Conservation (phyloP, 2,888 invertebrate genomes). For the Cheilosia soror region DNA sequence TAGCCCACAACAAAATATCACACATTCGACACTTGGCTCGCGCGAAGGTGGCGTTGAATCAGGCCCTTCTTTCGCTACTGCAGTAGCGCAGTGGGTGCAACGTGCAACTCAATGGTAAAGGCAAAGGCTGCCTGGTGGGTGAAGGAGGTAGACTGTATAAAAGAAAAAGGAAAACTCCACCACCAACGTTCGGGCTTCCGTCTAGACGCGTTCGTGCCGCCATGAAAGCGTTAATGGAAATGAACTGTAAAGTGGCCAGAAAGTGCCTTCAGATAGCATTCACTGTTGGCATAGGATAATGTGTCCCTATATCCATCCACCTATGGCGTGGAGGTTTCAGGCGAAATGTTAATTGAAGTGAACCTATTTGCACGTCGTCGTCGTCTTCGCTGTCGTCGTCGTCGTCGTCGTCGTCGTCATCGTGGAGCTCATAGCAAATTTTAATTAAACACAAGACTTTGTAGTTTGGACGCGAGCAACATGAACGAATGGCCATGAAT, state of each 20-base stretch:
- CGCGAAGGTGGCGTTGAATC: slow-evolving; percentile 8
- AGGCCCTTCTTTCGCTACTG: slow-evolving; percentile 32
- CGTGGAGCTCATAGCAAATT: slow-evolving; percentile 34
- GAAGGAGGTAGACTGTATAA: neutral
- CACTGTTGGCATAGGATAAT: slow-evolving; percentile 44
- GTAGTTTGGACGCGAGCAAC: neutral
- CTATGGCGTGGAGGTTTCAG: slow-evolving; percentile 43
- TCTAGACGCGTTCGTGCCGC: slow-evolving; percentile 74
- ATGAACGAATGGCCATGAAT: slow-evolving; percentile 29
- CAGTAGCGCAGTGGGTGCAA: slow-evolving; percentile 1
- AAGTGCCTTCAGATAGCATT: slow-evolving; percentile 57
- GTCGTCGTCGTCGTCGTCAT: slow-evolving; percentile 15
- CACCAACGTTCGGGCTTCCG: slow-evolving; percentile 56
- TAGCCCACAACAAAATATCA: slow-evolving; percentile 56
- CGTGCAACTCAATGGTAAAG: neutral
- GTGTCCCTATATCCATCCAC: slow-evolving; percentile 25
- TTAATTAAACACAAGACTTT: slow-evolving; percentile 64
- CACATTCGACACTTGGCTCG: slow-evolving; percentile 60
- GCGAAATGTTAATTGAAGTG: slow-evolving; percentile 73
- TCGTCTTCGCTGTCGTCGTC: slow-evolving; percentile 8
- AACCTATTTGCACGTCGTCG: slow-evolving; percentile 67
- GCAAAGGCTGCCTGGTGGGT: too few species aligned
- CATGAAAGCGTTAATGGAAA: slow-evolving; percentile 74
- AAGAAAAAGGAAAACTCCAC: neutral
- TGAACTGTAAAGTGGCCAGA: slow-evolving; percentile 75